phyloP scores from a whole-genome alignment of 2,888 invertebrate species.

The Brachynemurus nebulosus region DNA sequence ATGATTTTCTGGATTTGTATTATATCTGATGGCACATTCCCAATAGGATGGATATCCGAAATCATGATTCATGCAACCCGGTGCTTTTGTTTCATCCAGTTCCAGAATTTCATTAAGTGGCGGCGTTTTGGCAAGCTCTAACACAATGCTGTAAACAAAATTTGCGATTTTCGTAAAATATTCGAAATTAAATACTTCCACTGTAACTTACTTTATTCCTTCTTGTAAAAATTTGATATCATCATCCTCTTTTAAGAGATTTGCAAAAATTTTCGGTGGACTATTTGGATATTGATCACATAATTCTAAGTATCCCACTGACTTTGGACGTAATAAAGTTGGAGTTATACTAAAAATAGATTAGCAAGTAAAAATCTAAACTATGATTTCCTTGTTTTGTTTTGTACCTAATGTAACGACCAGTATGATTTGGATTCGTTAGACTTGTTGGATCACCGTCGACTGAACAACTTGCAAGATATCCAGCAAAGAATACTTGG shows the following conservation, averaged over 20 bases:
- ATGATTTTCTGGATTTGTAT: slow-evolving; percentile 15
- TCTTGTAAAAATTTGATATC: slow-evolving; percentile 11
- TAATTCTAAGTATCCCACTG: slow-evolving; percentile 12
- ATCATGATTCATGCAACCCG: slow-evolving; percentile 10
- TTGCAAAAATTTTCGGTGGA: slow-evolving; percentile 11
- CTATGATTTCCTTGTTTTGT: neutral
- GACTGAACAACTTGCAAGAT: slow-evolving; percentile 12
- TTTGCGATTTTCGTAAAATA: neutral
- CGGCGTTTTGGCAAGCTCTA: slow-evolving; percentile 8
- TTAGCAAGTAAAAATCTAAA: neutral
- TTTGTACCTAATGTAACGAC: slow-evolving; percentile 1
- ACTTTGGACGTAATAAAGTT: slow-evolving; percentile 13
- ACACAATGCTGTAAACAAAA: slow-evolving; percentile 8
- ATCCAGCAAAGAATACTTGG: slow-evolving; percentile 14
- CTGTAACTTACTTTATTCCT: slow-evolving; percentile 13
- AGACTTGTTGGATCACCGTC: slow-evolving; percentile 1
- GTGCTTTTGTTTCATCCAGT: slow-evolving; percentile 8
- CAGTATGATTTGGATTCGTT: neutral
- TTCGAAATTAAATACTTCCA: too few species aligned
- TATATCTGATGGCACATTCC: slow-evolving; percentile 12
- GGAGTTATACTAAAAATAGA: slow-evolving; percentile 12
- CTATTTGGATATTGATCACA: slow-evolving; percentile 7
- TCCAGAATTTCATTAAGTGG: slow-evolving; percentile 11
- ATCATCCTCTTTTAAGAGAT: slow-evolving; percentile 5
- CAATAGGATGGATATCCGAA: slow-evolving; percentile 10